Base-by-base conservation (phyloP, 2,888 invertebrate genomes). In the Oligia latruncula region DNA sequence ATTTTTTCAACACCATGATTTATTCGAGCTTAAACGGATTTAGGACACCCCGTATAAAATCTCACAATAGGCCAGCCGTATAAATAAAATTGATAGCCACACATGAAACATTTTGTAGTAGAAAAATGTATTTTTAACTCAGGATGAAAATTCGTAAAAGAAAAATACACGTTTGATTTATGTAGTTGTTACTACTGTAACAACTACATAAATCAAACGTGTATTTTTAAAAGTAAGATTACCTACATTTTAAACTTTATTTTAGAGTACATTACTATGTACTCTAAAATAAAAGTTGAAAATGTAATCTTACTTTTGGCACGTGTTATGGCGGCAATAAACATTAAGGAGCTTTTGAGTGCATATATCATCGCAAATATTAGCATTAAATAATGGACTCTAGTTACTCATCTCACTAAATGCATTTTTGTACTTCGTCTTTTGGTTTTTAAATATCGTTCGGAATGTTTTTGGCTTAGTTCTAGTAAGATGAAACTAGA, bases 1-100 rank as follows among this genome's bases (percentile, higher is more conserved):
- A 94, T 95, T 94, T 93, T 92, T 92, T 89, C 90, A 90, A 89
- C 90, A 83, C 76, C 89, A 92, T 94, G 95, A 95, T 95, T 95
- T 95, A 95, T 95, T 90, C 91, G 82, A 90, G 92, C 88, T 86
- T 91, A 89, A 92, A 91, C 93, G 93, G 92, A 93, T 92, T 93
- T 90, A 85, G 88, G 90, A 85, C 88, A 88, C 85, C 85, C 89
- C 85, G 91, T 92, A 91, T 91, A 92, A 92, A 89, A 90, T 87
- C 88, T 87, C 85, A 92, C 93, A 93, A 93, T 92, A 92, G 91
- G 85, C 87, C 87, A 91, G 90, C 89, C 90, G 89, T 92, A 91
- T 92, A 93, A 93, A 94, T 93, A 92, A 92, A 93, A 93, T 93
- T 93, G 92, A 93, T 93, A 89, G 92, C 89, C 86, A 60, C 87